phyloP scores from a whole-genome alignment of 2,888 invertebrate genomes.

The Lissonota sp. region DNA sequence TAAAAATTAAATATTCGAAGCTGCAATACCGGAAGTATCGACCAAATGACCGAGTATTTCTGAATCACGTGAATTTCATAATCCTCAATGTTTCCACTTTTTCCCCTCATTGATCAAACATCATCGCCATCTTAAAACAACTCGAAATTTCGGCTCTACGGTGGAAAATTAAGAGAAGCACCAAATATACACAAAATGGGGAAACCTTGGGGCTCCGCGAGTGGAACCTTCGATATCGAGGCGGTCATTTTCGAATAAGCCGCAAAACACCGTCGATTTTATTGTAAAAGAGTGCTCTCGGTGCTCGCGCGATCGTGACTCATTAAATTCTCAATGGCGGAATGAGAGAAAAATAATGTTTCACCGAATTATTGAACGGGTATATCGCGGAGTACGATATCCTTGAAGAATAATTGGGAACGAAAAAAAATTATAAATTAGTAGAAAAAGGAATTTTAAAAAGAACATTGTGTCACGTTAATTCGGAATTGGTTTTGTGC shows the following conservation, averaged over 20 bases:
- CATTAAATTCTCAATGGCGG: conserved; percentile 51
- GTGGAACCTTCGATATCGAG: conserved; percentile 10
- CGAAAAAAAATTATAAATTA: neutral
- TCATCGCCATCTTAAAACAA: no score
- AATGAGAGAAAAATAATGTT: neutral
- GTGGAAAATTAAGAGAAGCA: no score
- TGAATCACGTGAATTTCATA: neutral
- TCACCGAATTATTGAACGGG: neutral
- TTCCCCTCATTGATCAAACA: no score
- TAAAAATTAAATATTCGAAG: conserved; percentile 33
- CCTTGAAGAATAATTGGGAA: neutral
- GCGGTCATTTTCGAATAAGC: neutral
- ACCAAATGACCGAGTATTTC: neutral
- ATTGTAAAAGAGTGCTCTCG: conserved; percentile 36
- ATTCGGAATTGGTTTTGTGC: neutral
- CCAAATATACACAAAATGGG: no score
- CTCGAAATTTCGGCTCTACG: no score
- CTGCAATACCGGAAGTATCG: conserved; percentile 30
- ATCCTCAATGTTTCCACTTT: neutral
- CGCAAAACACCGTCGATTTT: conserved; percentile 6
- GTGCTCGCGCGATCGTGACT: conserved; percentile 65
- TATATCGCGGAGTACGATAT: no score
- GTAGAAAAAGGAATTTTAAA: neutral
- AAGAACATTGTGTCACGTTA: neutral
- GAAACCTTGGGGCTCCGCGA: neutral